Percentiles rank a stretch among this genome's conserved stretches.
phyloP scores from a whole-genome alignment of 2,888 invertebrate species.

The Venustoraphidia nigricollis region DNA sequence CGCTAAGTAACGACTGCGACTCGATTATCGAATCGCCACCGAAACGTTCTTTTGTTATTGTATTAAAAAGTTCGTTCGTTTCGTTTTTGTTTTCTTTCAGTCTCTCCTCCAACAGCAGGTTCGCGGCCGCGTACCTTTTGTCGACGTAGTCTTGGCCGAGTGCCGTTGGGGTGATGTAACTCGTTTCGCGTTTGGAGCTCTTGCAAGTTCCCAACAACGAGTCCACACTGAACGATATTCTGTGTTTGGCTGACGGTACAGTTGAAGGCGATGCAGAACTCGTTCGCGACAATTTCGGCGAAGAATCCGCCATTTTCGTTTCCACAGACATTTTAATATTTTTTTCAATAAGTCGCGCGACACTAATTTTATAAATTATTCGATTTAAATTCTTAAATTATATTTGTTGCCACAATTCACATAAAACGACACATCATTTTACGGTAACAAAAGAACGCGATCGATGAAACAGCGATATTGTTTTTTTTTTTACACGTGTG shows the following conservation, averaged over 20 bases:
- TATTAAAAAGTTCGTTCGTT: background rate
- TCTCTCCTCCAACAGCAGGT: slow-evolving; percentile 6
- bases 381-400: too few relatives aligned
- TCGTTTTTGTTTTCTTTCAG: background rate
- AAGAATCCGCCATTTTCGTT: background rate
- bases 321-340: slow-evolving; percentile 11
- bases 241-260: slow-evolving; percentile 34
- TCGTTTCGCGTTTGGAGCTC: background rate
- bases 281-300: background rate
- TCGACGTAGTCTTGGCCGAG: slow-evolving; percentile 10
- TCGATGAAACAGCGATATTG: too few relatives aligned
- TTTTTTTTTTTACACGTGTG: too few relatives aligned
- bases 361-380: too few relatives aligned
- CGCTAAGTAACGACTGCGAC: background rate
- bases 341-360: too few relatives aligned
- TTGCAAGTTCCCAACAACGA: slow-evolving; percentile 33
- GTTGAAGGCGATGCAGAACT: slow-evolving; percentile 11
- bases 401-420: too few relatives aligned
- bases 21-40: too few relatives aligned
- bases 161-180: slow-evolving; percentile 10
- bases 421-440: too few relatives aligned
- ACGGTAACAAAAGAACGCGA: too few relatives aligned
- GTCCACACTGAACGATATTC: slow-evolving; percentile 62
- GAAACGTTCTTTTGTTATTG: background rate
- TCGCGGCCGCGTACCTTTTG: slow-evolving; percentile 10